phyloP scores from a whole-genome alignment of 2,888 invertebrate genomes.

The Meghimatium bilineatum region DNA sequence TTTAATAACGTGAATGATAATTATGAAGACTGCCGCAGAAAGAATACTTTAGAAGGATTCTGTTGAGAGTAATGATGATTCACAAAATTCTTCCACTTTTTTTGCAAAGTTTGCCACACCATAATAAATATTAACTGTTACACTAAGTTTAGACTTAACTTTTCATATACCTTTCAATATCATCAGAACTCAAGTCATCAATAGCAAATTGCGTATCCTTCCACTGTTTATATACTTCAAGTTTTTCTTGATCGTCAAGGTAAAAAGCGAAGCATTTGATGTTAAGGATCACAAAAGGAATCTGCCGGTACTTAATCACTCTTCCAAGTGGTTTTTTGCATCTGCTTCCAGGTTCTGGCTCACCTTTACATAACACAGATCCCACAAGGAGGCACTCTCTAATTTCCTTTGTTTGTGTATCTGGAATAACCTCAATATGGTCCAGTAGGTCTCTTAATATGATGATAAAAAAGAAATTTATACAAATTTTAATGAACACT shows the following conservation, averaged over 20 bases:
- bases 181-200: conserved; percentile 8
- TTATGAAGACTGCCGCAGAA: background rate
- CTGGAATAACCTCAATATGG: conserved; percentile 25
- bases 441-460: conserved; percentile 25
- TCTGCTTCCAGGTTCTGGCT: conserved; percentile 18
- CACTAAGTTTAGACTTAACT: background rate
- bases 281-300: conserved; percentile 23
- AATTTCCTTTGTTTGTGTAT: background rate
- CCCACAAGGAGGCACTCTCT: conserved; percentile 23
- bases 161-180: conserved; percentile 22
- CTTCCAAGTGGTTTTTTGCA: conserved; percentile 28
- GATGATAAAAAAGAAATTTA: background rate
- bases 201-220: conserved; percentile 10
- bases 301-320: conserved; percentile 20
- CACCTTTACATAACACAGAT: conserved; percentile 12
- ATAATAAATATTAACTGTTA: background rate
- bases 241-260: background rate
- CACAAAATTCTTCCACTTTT: background rate
- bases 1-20: too few species aligned
- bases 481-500: background rate
- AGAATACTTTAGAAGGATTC: background rate
- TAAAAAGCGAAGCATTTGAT: conserved; percentile 20
- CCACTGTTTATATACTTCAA: conserved; percentile 21
- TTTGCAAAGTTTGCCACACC: background rate
- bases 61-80: background rate